Evolutionary conservation across 2,888 invertebrate species (phyloP).

Genomic region (Cheilosia vulpina): DNA sequence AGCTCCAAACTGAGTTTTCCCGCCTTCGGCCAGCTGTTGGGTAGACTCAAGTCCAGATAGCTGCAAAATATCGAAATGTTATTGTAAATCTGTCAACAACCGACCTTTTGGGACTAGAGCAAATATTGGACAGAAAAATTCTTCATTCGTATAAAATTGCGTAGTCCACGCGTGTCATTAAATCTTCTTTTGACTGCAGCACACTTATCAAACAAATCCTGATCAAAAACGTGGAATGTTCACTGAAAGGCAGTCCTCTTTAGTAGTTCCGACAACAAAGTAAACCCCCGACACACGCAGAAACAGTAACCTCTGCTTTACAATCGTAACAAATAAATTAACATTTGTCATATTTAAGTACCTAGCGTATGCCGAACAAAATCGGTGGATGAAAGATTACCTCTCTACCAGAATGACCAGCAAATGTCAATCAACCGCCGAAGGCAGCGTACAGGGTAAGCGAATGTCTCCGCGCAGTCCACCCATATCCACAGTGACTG

Average conservation of each 20-base stretch:
- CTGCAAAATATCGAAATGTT: no score
- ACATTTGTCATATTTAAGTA: constrained; percentile 75
- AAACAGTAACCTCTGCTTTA: constrained; percentile 33
- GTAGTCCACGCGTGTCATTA: no score
- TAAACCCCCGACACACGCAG: constrained; percentile 21
- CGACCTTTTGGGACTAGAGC: no score
- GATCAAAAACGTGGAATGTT: background rate
- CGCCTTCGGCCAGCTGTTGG: no score
- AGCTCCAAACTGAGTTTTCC: no score
- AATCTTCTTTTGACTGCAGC: background rate
- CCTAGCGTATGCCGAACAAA: constrained; percentile 49
- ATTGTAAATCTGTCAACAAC: no score
- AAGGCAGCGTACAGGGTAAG: constrained; percentile 39
- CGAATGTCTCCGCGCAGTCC: constrained; percentile 50
- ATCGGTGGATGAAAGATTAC: constrained; percentile 62
- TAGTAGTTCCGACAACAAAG: constrained; percentile 21
- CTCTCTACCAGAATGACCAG: constrained; percentile 43
- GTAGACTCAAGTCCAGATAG: no score
- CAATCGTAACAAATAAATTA: constrained; percentile 68
- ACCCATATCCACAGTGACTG: constrained; percentile 52
- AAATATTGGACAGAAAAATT: no score
- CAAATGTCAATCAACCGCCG: constrained; percentile 68
- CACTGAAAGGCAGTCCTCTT: background rate
- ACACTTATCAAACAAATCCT: background rate
- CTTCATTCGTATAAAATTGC: no score